Conservation (phyloP, 2,113 vertebrate species). For the Lagopus leucura region DNA sequence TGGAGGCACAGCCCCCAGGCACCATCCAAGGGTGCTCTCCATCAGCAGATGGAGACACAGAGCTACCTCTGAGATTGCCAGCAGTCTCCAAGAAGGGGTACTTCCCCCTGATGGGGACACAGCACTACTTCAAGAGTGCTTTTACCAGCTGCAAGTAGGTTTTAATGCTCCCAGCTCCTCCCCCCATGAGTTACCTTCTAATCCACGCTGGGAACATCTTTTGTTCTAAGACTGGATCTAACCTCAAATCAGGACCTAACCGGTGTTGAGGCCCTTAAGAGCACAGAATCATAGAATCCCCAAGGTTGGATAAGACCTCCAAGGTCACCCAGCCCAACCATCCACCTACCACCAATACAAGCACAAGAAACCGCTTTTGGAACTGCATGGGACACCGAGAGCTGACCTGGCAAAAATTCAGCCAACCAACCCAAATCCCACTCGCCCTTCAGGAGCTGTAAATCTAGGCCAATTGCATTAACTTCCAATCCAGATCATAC, state of each 20-base stretch:
- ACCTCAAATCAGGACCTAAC: too few species aligned
- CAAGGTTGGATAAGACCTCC: too few species aligned
- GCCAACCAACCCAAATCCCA: background rate
- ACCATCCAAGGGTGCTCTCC: background rate
- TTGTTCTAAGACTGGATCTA: background rate
- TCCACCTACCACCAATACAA: too few species aligned
- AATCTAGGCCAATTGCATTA: background rate
- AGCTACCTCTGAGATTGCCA: background rate
- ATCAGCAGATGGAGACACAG: background rate
- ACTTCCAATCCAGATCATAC: background rate
- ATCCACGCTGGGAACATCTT: rapidly evolving
- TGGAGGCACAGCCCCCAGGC: background rate
- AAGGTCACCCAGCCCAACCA: too few species aligned
- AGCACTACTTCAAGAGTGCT: rapidly evolving
- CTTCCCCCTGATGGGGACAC: background rate
- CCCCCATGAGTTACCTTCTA: background rate
- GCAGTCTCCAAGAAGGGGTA: background rate
- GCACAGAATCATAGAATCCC: background rate
- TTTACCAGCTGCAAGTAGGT: background rate
- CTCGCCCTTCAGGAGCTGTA: background rate
- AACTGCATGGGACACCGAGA: background rate
- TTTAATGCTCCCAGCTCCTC: background rate
- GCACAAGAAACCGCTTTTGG: rapidly evolving
- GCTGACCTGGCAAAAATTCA: background rate
- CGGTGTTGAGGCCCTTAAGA: background rate